Evolutionary conservation across 2,888 invertebrate species (phyloP).

Genomic region (Polydesmus complanatus): DNA sequence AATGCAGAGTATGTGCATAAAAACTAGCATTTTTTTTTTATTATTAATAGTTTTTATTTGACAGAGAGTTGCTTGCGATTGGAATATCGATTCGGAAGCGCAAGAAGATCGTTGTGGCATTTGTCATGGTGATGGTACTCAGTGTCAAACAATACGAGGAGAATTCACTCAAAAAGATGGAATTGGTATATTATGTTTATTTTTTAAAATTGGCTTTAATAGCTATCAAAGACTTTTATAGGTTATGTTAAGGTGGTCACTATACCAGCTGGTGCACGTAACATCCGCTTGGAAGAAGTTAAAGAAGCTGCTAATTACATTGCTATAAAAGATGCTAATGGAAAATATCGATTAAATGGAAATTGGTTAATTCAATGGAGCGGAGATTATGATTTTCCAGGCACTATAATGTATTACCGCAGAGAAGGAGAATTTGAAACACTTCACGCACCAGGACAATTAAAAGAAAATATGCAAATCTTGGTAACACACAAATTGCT

Average conservation of each 20-base stretch:
- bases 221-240: too few species aligned
- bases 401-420: slow-evolving; percentile 62
- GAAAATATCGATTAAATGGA: slow-evolving; percentile 63
- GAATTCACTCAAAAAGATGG: slow-evolving; percentile 40
- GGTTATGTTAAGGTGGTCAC: slow-evolving; percentile 47
- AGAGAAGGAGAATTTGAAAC: slow-evolving; percentile 63
- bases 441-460: slow-evolving; percentile 65
- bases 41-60: slow-evolving; percentile 22
- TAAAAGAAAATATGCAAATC: slow-evolving; percentile 61
- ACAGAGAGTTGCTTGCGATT: slow-evolving; percentile 82
- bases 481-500: slow-evolving; percentile 44
- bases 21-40: not conserved
- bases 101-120: slow-evolving; percentile 73
- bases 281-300: slow-evolving; percentile 61
- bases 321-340: slow-evolving; percentile 54
- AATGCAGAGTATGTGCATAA: slow-evolving; percentile 47
- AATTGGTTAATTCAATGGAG: slow-evolving; percentile 51
- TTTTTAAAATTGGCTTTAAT: not conserved
- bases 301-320: slow-evolving; percentile 62
- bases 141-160: slow-evolving; percentile 55
- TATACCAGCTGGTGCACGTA: slow-evolving; percentile 64
- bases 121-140: slow-evolving; percentile 69
- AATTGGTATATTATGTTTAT: slow-evolving; percentile 27
- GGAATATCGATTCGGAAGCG: slow-evolving; percentile 63
- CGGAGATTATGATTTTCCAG: slow-evolving; percentile 68